These are phyloP conservation scores for Syrista parreyssii DNA, from an alignment of 2,888 invertebrate genomes.

Conservation along the genomic window DNA sequence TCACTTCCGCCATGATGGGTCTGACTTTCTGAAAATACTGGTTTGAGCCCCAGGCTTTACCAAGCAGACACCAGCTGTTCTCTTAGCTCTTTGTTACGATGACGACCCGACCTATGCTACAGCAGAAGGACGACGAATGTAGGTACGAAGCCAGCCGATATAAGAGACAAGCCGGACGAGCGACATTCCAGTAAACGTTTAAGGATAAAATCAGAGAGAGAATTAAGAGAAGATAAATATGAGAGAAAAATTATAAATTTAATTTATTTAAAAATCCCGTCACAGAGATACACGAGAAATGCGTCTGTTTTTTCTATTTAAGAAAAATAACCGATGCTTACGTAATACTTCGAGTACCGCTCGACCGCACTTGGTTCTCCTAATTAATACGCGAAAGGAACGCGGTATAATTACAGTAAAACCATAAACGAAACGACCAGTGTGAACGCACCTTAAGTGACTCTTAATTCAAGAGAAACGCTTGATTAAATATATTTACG, in stretches of 20 bases:
- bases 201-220: not conserved
- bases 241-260: not conserved
- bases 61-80: slow-evolving; percentile 4
- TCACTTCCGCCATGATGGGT: not conserved
- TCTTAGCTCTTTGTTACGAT: slow-evolving; percentile 1
- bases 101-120: slow-evolving; percentile 6
- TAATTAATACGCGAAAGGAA: not conserved
- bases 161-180: not conserved
- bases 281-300: not conserved
- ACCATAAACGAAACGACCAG: not conserved
- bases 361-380: not conserved
- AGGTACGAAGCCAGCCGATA: not conserved
- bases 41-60: not conserved
- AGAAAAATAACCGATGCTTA: not conserved
- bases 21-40: slow-evolving; percentile 4
- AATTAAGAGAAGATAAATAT: not conserved
- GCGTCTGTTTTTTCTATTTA: not conserved
- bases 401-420: not conserved
- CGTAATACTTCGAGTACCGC: not conserved
- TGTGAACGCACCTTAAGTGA: not conserved
- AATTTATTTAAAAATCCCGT: not conserved
- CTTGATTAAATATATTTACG: not conserved
- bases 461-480: not conserved
- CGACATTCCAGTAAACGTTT: not conserved
- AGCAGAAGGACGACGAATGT: not conserved